Evolutionary conservation across 2,797 vertebrate species (phyloP).

Genomic region (Falco novaeseelandiae): DNA sequence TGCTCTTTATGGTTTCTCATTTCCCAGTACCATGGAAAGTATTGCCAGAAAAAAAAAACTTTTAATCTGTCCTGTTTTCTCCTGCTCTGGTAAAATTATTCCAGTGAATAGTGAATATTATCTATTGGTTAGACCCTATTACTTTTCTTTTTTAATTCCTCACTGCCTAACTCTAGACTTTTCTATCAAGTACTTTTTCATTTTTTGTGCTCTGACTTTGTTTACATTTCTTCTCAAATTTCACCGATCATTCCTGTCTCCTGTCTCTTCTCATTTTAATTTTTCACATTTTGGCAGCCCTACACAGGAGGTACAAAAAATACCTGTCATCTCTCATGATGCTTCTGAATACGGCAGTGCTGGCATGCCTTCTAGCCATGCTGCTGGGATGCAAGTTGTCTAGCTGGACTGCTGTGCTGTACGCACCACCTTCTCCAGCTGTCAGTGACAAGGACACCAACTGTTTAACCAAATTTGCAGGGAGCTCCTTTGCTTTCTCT

Average conservation of each 20-base stretch:
- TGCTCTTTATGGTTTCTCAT: not conserved
- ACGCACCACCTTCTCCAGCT: not conserved
- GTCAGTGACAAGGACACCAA: not conserved
- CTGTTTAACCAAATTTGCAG: not conserved
- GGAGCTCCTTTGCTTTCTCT: not conserved
- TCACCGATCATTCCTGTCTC: not conserved
- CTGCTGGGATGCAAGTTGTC: not conserved
- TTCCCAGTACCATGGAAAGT: not conserved
- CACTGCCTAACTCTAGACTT: not conserved
- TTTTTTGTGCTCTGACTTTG: not conserved
- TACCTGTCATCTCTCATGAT: not conserved
- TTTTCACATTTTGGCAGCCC: not conserved
- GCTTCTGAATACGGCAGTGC: too few species aligned
- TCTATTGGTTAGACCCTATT: not conserved
- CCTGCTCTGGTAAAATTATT: not conserved
- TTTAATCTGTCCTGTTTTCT: not conserved
- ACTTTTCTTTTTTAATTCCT: not conserved
- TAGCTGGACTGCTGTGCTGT: not conserved
- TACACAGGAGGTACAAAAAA: not conserved
- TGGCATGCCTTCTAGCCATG: not conserved
- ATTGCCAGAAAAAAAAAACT: not conserved
- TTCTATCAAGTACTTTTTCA: not conserved
- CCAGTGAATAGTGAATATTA: not conserved
- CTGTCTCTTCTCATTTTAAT: not conserved
- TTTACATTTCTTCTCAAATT: not conserved